Conservation (phyloP, 1,140 invertebrate species). For the Drosophila auraria region DNA sequence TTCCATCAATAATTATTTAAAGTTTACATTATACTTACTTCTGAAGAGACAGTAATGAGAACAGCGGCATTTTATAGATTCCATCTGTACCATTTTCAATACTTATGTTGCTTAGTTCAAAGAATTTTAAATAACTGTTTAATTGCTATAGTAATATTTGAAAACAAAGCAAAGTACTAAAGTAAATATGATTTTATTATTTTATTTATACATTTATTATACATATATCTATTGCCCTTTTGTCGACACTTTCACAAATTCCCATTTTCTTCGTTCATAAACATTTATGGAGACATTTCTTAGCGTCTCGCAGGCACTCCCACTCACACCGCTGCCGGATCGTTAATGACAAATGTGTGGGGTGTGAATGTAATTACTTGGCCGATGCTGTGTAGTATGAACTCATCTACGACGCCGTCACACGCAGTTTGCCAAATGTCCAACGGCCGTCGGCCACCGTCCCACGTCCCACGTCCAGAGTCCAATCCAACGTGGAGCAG, state of each 20-base stretch:
- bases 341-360: slow-evolving; percentile 56
- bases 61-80: no score
- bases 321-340: slow-evolving; percentile 18
- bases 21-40: no score
- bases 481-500: neutral
- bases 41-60: no score
- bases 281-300: slow-evolving; percentile 31
- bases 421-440: slow-evolving; percentile 51
- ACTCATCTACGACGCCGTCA: slow-evolving; percentile 47
- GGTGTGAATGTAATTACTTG: slow-evolving; percentile 70
- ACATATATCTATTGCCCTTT: neutral
- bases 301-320: neutral
- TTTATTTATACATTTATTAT: neutral
- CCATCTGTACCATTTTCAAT: no score
- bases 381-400: slow-evolving; percentile 48
- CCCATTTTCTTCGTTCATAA: slow-evolving; percentile 13
- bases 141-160: no score
- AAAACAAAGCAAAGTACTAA: no score
- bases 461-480: neutral
- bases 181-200: neutral
- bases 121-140: no score
- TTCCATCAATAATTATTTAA: no score
- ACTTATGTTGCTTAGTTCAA: no score
- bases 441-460: slow-evolving; percentile 14
- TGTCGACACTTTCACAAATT: neutral